Evolutionary conservation across 2,888 invertebrate species (phyloP).

Genomic region (Odontothrips loti): DNA sequence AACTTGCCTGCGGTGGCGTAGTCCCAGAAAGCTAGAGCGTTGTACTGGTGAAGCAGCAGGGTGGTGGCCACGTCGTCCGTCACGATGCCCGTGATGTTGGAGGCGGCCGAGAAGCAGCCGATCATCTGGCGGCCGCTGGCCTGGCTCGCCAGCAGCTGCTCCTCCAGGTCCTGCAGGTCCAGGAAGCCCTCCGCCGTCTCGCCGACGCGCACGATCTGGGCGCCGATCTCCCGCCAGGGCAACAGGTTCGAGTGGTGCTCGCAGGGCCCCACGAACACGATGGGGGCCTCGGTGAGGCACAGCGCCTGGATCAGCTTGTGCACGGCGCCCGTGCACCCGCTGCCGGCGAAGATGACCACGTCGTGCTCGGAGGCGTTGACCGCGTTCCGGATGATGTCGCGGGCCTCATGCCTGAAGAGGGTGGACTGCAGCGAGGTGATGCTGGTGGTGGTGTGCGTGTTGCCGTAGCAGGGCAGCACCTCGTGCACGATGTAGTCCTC

Average conservation of each 20-base stretch:
- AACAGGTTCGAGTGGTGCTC: slow-evolving; percentile 72
- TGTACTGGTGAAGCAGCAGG: slow-evolving; percentile 71
- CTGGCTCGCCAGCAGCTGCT: slow-evolving; percentile 60
- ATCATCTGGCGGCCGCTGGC: slow-evolving; percentile 56
- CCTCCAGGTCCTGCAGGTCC: slow-evolving; percentile 71
- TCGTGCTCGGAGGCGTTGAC: slow-evolving; percentile 78
- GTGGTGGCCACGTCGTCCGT: slow-evolving; percentile 80
- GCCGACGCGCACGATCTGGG: slow-evolving; percentile 73
- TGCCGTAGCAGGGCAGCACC: slow-evolving; percentile 79
- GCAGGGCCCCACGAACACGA: slow-evolving; percentile 74
- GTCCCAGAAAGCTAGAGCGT: slow-evolving; percentile 85
- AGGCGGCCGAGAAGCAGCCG: slow-evolving; percentile 81
- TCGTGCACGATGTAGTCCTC: slow-evolving; percentile 77
- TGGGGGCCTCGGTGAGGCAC: slow-evolving; percentile 58
- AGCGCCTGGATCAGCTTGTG: slow-evolving; percentile 70
- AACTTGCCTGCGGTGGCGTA: slow-evolving; percentile 69
- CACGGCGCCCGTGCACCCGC: slow-evolving; percentile 71
- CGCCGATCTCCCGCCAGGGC: slow-evolving; percentile 76
- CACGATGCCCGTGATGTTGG: slow-evolving; percentile 83
- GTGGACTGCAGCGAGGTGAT: slow-evolving; percentile 84
- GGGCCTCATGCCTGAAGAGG: slow-evolving; percentile 76
- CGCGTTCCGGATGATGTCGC: slow-evolving; percentile 70
- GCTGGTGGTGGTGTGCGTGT: slow-evolving; percentile 75
- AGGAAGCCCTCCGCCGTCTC: slow-evolving; percentile 76
- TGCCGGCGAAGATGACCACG: slow-evolving; percentile 68